A percentile compares a stretch with the other conserved stretches of the same genome.
phyloP scores from a whole-genome alignment of 2,888 invertebrate species.

The Conistra vaccinii region DNA sequence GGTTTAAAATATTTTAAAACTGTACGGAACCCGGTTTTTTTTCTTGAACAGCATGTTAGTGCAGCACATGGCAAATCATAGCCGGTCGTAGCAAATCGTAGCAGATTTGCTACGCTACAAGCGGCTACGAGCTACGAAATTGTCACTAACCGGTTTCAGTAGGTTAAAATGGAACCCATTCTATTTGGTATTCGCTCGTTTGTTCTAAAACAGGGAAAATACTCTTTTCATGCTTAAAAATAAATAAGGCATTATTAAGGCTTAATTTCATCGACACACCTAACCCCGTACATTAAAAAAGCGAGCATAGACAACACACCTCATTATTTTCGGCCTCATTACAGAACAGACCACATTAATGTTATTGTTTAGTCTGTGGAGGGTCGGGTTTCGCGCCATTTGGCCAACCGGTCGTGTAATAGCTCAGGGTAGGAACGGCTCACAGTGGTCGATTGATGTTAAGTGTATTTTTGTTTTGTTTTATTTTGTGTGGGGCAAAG shows the following conservation, averaged over 20 bases:
- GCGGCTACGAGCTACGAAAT: not conserved
- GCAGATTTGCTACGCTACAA: not conserved
- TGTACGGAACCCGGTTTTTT: no score
- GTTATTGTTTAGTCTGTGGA: constrained; percentile 77
- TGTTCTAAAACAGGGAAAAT: not conserved
- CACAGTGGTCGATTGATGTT: constrained; percentile 64
- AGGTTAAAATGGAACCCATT: no score
- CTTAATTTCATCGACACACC: not conserved
- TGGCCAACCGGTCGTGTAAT: constrained; percentile 89
- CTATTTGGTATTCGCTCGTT: not conserved
- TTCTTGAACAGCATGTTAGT: no score
- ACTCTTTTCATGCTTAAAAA: not conserved
- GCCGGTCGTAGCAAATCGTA: not conserved
- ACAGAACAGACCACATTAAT: constrained; percentile 63
- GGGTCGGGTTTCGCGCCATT: constrained; percentile 90
- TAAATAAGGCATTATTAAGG: not conserved
- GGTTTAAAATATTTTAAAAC: no score
- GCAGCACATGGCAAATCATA: no score
- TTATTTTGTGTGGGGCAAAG: not conserved
- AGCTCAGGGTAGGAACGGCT: constrained; percentile 74
- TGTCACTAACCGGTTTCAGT: not conserved
- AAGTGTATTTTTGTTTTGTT: constrained; percentile 12
- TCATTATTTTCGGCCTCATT: constrained; percentile 64
- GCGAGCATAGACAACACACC: constrained; percentile 53
- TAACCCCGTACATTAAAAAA: constrained; percentile 20